Conservation (phyloP, 2,113 vertebrate species). For the Amphilophus citrinellus region DNA sequence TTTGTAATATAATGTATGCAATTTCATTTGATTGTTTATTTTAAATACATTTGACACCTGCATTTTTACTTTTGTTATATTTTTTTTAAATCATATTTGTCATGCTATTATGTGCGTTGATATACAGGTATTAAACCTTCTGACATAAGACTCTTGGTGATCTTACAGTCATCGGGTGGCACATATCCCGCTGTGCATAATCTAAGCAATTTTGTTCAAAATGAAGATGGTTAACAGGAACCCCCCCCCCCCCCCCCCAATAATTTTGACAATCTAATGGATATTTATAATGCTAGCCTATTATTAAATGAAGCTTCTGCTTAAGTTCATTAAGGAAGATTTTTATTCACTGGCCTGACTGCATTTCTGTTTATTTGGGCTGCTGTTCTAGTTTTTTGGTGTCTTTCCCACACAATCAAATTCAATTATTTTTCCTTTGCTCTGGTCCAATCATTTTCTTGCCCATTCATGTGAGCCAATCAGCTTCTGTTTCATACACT, state of each 20-base stretch:
- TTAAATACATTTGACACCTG: neutral
- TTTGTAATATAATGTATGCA: neutral
- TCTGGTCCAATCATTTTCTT: neutral
- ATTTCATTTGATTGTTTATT: neutral
- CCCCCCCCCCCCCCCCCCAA: neutral
- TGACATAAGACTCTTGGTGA: neutral
- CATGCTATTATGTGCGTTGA: neutral
- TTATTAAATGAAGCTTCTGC: neutral
- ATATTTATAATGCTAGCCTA: neutral
- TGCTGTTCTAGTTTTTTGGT: neutral
- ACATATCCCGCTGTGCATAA: neutral
- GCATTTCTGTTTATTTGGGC: neutral
- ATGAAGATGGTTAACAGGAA: neutral
- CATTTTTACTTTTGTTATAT: neutral
- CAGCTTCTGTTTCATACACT: neutral
- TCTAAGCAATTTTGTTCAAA: neutral
- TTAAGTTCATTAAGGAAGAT: neutral
- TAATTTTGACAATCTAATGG: neutral
- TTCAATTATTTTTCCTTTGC: rapidly evolving
- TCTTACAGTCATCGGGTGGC: neutral
- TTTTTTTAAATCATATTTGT: neutral
- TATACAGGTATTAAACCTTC: neutral
- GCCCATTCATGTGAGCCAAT: neutral
- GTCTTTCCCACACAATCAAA: neutral
- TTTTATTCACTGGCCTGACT: neutral